phyloP scores from a whole-genome alignment of 35 echinoderm and acorn worm species.

The Anneissia japonica region DNA sequence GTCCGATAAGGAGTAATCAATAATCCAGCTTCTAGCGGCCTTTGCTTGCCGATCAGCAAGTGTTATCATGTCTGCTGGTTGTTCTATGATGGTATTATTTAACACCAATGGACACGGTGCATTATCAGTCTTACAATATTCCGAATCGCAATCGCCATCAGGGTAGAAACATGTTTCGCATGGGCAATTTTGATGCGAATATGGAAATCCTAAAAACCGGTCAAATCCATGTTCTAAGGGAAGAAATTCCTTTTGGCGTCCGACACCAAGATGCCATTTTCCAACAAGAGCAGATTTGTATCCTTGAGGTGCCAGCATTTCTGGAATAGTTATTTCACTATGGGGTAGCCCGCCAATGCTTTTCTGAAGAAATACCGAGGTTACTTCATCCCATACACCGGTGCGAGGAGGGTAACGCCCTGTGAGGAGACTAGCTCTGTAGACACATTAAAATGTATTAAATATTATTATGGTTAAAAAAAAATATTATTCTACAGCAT shows the following conservation, averaged over 20 bases:
- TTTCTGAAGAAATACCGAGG: neutral
- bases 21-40: neutral
- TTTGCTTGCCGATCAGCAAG: neutral
- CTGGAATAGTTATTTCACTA: conserved; percentile 17
- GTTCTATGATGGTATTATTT: neutral
- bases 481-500: too few relatives aligned
- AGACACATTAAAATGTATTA: neutral
- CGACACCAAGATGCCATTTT: conserved; percentile 31
- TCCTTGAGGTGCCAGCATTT: conserved; percentile 12
- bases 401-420: neutral
- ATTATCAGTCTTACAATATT: neutral
- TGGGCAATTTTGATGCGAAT: conserved; percentile 8
- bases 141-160: neutral
- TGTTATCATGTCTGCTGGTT: conserved; percentile 3
- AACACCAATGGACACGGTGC: neutral
- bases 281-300: conserved; percentile 11
- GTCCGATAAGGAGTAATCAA: neutral
- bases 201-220: conserved; percentile 6
- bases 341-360: conserved; percentile 12
- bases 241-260: conserved; percentile 5
- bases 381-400: neutral
- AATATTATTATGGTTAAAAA: neutral
- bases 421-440: conserved; percentile 16
- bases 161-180: conserved; percentile 17
- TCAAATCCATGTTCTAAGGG: conserved; percentile 16